Conservation (phyloP, 2,888 invertebrate genomes). For the Nephrotoma appendiculata region DNA sequence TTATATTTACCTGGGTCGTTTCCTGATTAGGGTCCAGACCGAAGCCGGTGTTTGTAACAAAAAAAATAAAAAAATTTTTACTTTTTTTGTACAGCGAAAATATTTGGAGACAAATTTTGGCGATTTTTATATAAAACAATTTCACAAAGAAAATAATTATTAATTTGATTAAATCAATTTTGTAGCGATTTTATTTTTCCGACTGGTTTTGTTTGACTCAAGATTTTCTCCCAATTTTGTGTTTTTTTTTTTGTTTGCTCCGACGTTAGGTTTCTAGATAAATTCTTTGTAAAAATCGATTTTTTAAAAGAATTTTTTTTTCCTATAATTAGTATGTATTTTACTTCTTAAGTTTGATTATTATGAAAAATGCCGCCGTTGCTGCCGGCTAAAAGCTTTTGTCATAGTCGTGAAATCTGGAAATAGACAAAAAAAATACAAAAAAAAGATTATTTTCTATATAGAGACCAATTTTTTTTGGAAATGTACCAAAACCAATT, state of each 20-base stretch:
- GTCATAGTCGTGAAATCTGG: conserved; percentile 11
- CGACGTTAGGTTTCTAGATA: background rate
- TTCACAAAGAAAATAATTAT: conserved; percentile 1
- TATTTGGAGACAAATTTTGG: conserved; percentile 1
- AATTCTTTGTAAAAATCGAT: background rate
- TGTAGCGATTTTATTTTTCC: background rate
- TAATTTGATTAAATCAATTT: background rate
- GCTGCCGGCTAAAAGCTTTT: conserved; percentile 11
- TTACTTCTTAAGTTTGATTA: background rate
- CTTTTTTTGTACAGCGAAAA: background rate
- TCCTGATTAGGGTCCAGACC: conserved; percentile 6
- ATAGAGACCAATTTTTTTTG: background rate
- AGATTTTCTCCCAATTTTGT: background rate
- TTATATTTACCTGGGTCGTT: conserved; percentile 1
- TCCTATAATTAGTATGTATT: background rate
- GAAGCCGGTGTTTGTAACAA: conserved; percentile 2
- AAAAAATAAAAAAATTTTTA: conserved; percentile 1
- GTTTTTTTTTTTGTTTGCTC: background rate
- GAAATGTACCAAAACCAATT: background rate
- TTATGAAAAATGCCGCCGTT: conserved; percentile 4
- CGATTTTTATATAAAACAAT: conserved; percentile 1
- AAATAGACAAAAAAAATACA: background rate
- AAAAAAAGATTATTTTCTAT: background rate
- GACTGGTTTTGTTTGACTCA: background rate
- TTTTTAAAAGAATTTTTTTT: background rate